phyloP scores from a whole-genome alignment of 2,797 vertebrate genomes.

The Darevskia nairensis region DNA sequence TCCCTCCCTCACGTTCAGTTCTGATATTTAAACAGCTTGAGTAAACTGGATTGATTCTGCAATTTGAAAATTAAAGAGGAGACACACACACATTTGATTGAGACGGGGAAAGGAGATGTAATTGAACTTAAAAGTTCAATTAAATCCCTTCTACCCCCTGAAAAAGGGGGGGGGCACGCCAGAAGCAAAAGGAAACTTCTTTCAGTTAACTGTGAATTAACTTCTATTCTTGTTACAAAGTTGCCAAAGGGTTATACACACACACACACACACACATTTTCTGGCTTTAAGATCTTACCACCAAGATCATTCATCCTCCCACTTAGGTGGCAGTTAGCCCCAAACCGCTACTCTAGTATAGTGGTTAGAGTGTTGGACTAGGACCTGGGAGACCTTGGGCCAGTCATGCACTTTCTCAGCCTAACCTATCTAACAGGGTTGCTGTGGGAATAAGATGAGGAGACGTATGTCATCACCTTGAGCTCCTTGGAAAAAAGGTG shows the following conservation, averaged over 20 bases:
- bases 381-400: too few relatives aligned
- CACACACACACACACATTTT: too few relatives aligned
- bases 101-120: conserved; percentile 24
- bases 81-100: not conserved
- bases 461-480: too few relatives aligned
- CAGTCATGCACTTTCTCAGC: too few relatives aligned
- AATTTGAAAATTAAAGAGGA: conserved; percentile 58
- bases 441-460: too few relatives aligned
- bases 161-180: too few relatives aligned
- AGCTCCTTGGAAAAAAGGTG: too few relatives aligned
- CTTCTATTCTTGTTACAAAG: not conserved
- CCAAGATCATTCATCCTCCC: too few relatives aligned
- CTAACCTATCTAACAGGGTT: too few relatives aligned
- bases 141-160: conserved; percentile 1
- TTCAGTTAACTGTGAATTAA: not conserved
- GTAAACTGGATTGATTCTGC: conserved; percentile 73
- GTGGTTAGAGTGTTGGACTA: too few relatives aligned
- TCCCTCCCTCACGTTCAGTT: conserved; percentile 67
- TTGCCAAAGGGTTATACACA: not conserved
- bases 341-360: not conserved
- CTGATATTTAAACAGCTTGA: conserved; percentile 78
- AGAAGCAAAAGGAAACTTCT: not conserved
- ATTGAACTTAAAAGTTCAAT: conserved; percentile 18
- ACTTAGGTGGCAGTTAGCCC: not conserved
- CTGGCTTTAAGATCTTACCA: too few relatives aligned